Evolutionary conservation across 2,888 invertebrate genomes (phyloP), one percentile per base, ranked within the genome.

Genomic region (Muschampia staudingeri): DNA sequence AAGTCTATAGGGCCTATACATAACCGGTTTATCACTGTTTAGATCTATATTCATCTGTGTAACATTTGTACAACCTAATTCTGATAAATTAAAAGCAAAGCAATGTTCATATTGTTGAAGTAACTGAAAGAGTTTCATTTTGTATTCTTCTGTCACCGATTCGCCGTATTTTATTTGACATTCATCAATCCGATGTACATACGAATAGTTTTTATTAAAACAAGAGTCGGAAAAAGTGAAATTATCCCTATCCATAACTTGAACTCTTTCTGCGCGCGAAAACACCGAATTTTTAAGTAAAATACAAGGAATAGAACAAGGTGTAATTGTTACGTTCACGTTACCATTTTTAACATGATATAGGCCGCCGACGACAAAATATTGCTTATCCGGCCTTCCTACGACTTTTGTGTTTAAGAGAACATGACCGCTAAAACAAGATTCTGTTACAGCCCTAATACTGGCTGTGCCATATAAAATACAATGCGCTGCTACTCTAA

Each of bases 61-160:
- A 16, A 67, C 30, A 67, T 37, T 11, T 37, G 67, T 67, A 67
- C 67, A 67, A 14, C 67, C 67, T 67, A 67, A 34, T 37, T 67
- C 67, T 16, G 30, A 25, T 16, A 37, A 2, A 67, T 67, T 16
- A 16, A 16, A 34, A 34, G 67, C 67, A 37, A 67, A 67, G 14
- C 30, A 34, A 7, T 67, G 30, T 67, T 37, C 67, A 37, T 34
- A 37, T 16, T 7, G 14, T 34, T 67, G n/a, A 8, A 67, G 67
- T 67, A 67, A 67, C 2, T 37, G 34, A 16, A 67, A 67, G 11
- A 67, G 37, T n/a, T 67, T 34, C 9, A 8, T 67, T n/a, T 61
- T 61, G 12, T 25, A 12, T 0, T 61, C 25, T 61, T 25, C 12
- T 11, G 25, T 30, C 25, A 61, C 61, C 61, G 12, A 61, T 30